Base-by-base conservation (phyloP, 1,140 invertebrate genomes). In the Eufriesea mexicana region DNA sequence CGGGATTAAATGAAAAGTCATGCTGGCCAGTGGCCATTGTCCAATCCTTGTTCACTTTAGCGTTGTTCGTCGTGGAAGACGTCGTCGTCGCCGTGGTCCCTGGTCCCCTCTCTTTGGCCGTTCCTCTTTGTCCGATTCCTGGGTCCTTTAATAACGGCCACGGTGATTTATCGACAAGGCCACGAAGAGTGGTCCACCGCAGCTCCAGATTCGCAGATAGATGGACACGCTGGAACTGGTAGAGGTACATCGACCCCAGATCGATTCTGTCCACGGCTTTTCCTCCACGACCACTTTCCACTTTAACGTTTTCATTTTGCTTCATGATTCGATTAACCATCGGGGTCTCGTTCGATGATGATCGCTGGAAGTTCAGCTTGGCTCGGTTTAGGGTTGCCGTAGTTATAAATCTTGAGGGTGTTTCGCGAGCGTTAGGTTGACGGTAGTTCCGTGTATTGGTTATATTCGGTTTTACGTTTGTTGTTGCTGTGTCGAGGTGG, bases 131-230 rank as follows among this genome's bases (percentile, higher is more conserved):
- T 87, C 86, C 79, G 88, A 87, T 87, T 83, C 66, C 76, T 76
- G 79, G 77, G 84, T 89, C 68, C 87, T 87, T 87, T 87, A 89
- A 89, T 89, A 89, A 89, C 87, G 88, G 68, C 71, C 64, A 57
- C 64, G 72, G 78, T 89, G 88, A 89, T 89, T 89, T 89, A 89
- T 89, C 87, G 88, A 89, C 88, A 87, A 73, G 80, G 28, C 61
- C 61, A 67, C n/a, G 42, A 73, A 86, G 84, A 86, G 81, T 73
- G 74, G 82, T 73, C 81, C 86, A 35, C n/a, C 64, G 72, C 80
- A 68, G 86, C 81, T 77, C 83, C 85, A 87, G 86, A 87, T 83
- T 87, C 82, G 35, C 70, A 55, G 81, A 79, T 77, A 79, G 76
- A 73, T 86, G 82, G 86, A 87, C 73, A 75, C 61, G 61, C 75